Conservation (phyloP, 2,888 invertebrate species). For the Leucophora obtusa region DNA sequence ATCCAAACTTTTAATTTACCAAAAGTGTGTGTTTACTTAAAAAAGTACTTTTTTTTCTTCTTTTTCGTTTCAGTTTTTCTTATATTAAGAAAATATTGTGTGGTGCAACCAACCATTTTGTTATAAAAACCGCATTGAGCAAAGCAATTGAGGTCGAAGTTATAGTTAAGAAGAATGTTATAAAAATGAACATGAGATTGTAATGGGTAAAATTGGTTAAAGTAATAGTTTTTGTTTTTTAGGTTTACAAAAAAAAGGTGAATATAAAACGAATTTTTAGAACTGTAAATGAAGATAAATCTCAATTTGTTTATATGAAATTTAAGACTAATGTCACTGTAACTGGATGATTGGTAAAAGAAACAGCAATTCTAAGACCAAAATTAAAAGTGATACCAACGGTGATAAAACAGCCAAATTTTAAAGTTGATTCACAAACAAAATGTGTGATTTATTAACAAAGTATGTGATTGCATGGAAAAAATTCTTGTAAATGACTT, state of each 20-base stretch:
- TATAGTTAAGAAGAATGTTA: conserved; percentile 16
- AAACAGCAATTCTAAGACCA: too few species aligned
- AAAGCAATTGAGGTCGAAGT: conserved; percentile 58
- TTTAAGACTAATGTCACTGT: too few species aligned
- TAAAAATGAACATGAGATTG: conserved; percentile 10
- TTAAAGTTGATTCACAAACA: too few species aligned
- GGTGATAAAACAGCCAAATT: too few species aligned
- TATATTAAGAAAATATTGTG: conserved; percentile 8
- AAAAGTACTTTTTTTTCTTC: not conserved
- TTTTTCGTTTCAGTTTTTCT: not conserved
- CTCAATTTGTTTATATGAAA: too few species aligned
- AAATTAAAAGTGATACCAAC: too few species aligned
- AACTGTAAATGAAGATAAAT: not conserved
- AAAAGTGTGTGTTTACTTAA: conserved; percentile 27
- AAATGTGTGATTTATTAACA: too few species aligned
- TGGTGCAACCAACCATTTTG: conserved; percentile 23
- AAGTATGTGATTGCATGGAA: too few species aligned
- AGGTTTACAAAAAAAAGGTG: not conserved
- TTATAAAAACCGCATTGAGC: conserved; percentile 47
- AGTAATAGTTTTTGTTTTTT: conserved; percentile 7
- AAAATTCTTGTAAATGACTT: too few species aligned
- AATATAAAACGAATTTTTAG: not conserved
- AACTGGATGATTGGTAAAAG: too few species aligned
- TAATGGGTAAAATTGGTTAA: not conserved
- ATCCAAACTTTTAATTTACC: conserved; percentile 61